phyloP scores from a whole-genome alignment of 2,888 invertebrate genomes.

The Apotomis turbidana region DNA sequence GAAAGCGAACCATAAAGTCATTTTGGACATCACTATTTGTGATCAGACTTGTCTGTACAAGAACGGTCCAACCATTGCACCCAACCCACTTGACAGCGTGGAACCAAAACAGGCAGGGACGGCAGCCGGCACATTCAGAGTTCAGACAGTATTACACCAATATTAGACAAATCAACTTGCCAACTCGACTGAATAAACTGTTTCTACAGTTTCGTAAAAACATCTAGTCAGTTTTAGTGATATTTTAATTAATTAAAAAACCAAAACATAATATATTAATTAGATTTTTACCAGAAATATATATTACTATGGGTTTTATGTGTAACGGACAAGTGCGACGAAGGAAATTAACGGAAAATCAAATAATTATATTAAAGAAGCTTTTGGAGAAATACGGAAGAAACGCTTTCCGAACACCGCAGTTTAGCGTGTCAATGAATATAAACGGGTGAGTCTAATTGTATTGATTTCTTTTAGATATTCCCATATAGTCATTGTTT shows the following conservation, averaged over 20 bases:
- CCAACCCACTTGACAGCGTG: conserved; percentile 22
- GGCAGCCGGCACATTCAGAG: neutral
- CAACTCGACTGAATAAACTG: conserved; percentile 22
- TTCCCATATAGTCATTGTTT: no score
- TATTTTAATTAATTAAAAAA: conserved; percentile 14
- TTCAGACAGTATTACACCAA: conserved; percentile 22
- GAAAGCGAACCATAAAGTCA: conserved; percentile 19
- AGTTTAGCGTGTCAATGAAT: conserved; percentile 18
- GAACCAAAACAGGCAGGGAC: neutral
- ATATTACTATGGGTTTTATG: conserved; percentile 51
- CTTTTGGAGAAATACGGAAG: conserved; percentile 48
- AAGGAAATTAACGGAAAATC: conserved; percentile 43
- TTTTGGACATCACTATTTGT: conserved; percentile 47
- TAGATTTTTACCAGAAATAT: conserved; percentile 7
- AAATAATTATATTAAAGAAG: conserved; percentile 49
- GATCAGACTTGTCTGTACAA: conserved; percentile 60
- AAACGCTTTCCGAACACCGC: conserved; percentile 35
- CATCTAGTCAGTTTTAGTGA: conserved; percentile 36
- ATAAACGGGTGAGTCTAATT: conserved; percentile 22
- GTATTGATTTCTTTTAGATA: neutral
- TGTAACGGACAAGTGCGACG: conserved; percentile 50
- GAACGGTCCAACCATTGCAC: conserved; percentile 46
- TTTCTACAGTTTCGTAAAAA: conserved; percentile 5
- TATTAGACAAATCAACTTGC: neutral
- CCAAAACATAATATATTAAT: conserved; percentile 20